Evolutionary conservation across 1,140 invertebrate species (phyloP).

Genomic region (Zaprionus davidi): DNA sequence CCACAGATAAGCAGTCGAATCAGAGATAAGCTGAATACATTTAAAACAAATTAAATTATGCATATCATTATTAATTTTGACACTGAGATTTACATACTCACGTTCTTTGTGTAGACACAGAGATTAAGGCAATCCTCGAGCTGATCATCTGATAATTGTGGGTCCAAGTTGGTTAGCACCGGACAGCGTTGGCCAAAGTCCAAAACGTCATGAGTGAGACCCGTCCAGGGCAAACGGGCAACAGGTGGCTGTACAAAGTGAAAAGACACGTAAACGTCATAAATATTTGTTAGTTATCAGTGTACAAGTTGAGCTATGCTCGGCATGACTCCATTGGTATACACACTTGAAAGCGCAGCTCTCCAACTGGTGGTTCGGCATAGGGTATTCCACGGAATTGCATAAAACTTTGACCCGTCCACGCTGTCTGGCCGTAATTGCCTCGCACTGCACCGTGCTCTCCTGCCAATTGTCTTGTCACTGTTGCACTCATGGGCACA

Average conservation of each 20-base stretch:
- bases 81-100: constrained; percentile 40
- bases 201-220: constrained; percentile 49
- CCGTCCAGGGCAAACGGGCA: constrained; percentile 60
- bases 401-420: constrained; percentile 71
- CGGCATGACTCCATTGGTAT: constrained; percentile 27
- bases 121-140: constrained; percentile 81
- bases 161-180: constrained; percentile 67
- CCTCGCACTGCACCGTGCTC: constrained; percentile 85
- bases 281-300: constrained; percentile 39
- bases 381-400: constrained; percentile 81
- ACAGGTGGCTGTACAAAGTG: constrained; percentile 57
- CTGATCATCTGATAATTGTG: constrained; percentile 50
- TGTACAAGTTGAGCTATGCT: neutral
- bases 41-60: neutral
- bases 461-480: constrained; percentile 57
- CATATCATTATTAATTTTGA: neutral
- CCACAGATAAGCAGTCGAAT: neutral
- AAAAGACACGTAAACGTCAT: constrained; percentile 28
- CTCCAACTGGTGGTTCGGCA: constrained; percentile 71
- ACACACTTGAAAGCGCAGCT: constrained; percentile 71
- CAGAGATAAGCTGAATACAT: neutral
- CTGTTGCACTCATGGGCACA: constrained; percentile 15
- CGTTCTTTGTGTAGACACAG: constrained; percentile 78
- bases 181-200: constrained; percentile 78
- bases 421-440: constrained; percentile 65